Evolutionary conservation across 2,113 vertebrate species (phyloP).

Genomic region (Carassius carassius): DNA sequence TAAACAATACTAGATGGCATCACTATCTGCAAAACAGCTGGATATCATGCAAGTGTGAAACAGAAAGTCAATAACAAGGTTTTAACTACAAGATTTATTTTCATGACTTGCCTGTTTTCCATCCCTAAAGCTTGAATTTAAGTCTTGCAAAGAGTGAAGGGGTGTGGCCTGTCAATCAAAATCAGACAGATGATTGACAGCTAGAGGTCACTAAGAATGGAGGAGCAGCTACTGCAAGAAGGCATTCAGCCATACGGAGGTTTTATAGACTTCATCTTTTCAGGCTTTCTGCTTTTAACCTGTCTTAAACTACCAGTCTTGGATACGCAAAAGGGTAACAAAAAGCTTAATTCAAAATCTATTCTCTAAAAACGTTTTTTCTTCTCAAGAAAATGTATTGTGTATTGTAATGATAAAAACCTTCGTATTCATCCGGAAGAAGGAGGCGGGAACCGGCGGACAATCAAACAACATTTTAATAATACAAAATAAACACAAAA

Average conservation of each 20-base stretch:
- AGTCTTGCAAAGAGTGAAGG: neutral
- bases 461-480: too few species aligned
- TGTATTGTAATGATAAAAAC: too few species aligned
- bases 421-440: too few species aligned
- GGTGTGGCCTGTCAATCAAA: conserved; percentile 13
- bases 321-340: too few species aligned
- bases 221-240: neutral
- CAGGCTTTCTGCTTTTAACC: neutral
- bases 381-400: neutral
- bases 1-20: neutral
- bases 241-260: neutral
- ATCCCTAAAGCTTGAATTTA: neutral
- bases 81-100: neutral
- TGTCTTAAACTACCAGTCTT: neutral
- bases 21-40: neutral
- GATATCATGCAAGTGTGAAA: neutral
- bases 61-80: neutral
- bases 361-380: neutral
- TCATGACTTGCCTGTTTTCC: neutral
- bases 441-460: too few species aligned
- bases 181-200: conserved; percentile 13
- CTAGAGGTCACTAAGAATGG: neutral
- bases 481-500: too few species aligned
- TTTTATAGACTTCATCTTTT: neutral
- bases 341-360: too few species aligned